Conservation (phyloP, 2,113 vertebrate genomes). For the Chauna torquata region DNA sequence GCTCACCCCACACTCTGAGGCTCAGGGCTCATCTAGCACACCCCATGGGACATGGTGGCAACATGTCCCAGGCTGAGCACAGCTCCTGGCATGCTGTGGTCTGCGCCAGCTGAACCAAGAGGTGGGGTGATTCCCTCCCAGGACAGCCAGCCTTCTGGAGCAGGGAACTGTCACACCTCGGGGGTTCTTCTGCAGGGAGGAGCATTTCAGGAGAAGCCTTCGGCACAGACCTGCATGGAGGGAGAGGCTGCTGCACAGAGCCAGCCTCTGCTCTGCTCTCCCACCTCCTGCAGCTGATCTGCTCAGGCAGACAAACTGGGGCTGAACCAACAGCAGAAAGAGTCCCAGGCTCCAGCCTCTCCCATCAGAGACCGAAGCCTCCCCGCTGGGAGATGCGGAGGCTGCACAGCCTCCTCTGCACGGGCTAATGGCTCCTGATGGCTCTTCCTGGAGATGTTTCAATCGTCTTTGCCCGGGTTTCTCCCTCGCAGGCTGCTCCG, state of each 20-base stretch:
- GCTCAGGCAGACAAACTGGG: background rate
- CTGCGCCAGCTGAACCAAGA: background rate
- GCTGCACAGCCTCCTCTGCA: background rate
- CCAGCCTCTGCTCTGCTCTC: background rate
- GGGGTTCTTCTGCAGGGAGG: background rate
- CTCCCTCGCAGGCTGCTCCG: background rate
- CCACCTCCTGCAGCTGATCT: background rate
- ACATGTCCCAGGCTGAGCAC: fast-evolving
- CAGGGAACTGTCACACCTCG: fast-evolving
- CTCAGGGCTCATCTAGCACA: no score
- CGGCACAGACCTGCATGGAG: fast-evolving
- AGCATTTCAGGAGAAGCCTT: background rate
- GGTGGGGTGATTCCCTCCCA: background rate
- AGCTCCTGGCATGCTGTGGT: fast-evolving
- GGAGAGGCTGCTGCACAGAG: fast-evolving
- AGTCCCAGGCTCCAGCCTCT: background rate
- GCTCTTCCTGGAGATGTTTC: background rate
- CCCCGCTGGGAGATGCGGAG: background rate
- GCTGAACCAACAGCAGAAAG: fast-evolving
- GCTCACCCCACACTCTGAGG: background rate
- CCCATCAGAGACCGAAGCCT: background rate
- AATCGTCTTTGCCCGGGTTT: background rate
- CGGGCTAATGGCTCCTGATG: background rate
- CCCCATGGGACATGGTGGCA: background rate
- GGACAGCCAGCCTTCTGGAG: no score